Percentiles rank a stretch among this genome's conserved stretches.
These are phyloP conservation scores for Limosa lapponica DNA, from an alignment of 2,797 vertebrate genomes.

Conservation along the genomic window DNA sequence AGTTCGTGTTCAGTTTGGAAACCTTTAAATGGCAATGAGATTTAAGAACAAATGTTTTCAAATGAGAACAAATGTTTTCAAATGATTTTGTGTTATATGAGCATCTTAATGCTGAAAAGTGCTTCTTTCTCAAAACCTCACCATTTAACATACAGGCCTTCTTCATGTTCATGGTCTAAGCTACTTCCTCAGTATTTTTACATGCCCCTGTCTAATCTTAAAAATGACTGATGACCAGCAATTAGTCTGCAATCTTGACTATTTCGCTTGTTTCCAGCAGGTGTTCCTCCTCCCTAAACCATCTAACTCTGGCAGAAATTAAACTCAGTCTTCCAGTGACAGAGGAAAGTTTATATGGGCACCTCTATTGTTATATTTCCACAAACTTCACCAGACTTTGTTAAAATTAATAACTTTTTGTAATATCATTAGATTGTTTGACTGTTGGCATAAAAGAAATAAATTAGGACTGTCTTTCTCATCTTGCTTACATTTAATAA, in stretches of 20 bases:
- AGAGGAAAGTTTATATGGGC: not conserved
- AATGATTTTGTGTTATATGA: not conserved
- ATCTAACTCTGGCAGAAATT: not conserved
- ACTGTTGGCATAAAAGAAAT: not conserved
- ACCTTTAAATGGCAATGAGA: not conserved
- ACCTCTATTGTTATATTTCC: not conserved
- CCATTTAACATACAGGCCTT: not conserved
- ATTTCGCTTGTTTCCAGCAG: not conserved
- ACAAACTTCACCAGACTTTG: not conserved
- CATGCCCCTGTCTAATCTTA: not conserved
- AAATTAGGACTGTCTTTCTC: not conserved
- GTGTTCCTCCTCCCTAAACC: not conserved
- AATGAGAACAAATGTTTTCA: not conserved
- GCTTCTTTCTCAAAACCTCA: not conserved
- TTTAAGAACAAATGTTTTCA: not conserved
- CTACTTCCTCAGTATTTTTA: not conserved
- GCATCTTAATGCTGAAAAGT: not conserved
- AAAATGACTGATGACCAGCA: not conserved
- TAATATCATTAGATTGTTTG: not conserved
- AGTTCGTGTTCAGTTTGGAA: not conserved
- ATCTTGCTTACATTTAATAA: not conserved
- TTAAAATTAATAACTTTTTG: not conserved
- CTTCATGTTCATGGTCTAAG: not conserved
- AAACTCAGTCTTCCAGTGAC: not conserved
- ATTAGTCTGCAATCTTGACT: not conserved